Evolutionary conservation across 2,888 invertebrate genomes (phyloP).

Genomic region (Geotrupes spiniger): DNA sequence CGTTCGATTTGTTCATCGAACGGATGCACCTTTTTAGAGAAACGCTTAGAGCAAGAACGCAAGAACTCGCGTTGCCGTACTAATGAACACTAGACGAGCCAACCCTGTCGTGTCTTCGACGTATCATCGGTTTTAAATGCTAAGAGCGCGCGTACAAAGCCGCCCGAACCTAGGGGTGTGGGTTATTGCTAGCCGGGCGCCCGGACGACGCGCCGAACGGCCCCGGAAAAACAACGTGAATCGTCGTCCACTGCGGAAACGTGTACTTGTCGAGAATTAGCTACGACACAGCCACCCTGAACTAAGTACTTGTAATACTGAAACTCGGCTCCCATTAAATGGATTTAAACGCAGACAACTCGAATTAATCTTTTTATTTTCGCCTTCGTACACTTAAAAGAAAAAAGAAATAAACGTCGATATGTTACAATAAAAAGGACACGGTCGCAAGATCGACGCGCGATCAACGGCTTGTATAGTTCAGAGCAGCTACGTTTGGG

Average conservation of each 20-base stretch:
- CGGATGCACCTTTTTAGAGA: too few relatives aligned
- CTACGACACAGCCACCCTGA: constrained; percentile 14
- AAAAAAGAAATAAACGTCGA: not conserved
- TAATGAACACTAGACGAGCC: not conserved
- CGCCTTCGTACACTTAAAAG: not conserved
- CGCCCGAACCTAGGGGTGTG: too few relatives aligned
- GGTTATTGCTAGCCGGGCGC: too few relatives aligned
- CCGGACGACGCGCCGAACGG: too few relatives aligned
- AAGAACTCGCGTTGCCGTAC: not conserved
- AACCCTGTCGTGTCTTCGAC: not conserved
- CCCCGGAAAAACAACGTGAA: too few relatives aligned
- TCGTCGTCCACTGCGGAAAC: too few relatives aligned
- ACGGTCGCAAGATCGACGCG: constrained; percentile 3
- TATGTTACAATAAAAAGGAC: constrained; percentile 12
- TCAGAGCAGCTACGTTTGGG: constrained; percentile 1
- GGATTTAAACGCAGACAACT: too few relatives aligned
- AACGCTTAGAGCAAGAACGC: too few relatives aligned
- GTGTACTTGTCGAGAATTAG: not conserved
- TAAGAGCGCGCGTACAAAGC: too few relatives aligned
- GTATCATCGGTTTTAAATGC: not conserved
- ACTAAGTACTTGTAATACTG: constrained; percentile 8
- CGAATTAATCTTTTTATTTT: not conserved
- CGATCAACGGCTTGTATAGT: not conserved
- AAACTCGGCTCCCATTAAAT: too few relatives aligned
- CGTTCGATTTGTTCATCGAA: too few relatives aligned